Evolutionary conservation across 2,113 vertebrate genomes (phyloP), one percentile per base, ranked within the genome.

Genomic region (Nestor notabilis): DNA sequence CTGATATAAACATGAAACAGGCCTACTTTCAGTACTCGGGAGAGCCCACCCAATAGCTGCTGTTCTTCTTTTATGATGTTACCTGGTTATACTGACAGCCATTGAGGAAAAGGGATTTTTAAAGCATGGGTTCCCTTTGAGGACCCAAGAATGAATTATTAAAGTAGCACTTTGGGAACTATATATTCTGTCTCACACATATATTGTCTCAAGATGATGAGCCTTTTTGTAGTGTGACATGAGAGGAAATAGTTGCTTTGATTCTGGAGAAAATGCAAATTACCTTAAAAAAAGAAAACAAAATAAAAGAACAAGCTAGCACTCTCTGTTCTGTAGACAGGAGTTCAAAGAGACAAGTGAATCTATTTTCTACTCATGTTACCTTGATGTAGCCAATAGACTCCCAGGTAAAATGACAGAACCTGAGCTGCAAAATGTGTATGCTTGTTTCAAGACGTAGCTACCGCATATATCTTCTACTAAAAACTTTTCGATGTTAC

Each of bases 201-300:
- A 33, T 24, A 63, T 70, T 70, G n/a, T 65, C 71, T 83, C 71
- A 69, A 90, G 66, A 77, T 83, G 58, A 80, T 92, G 63, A 83
- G 28, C 37, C 41, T 90, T 80, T 95, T 90, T 88, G 71, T 81
- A 29, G 7, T 58, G 63, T 92, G 79, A 95, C 90, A 95, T 63
- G 68, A 92, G 79, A 96, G 25, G 37, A 37, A 61, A 83, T 80
- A 46, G 11, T 31, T 49, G 47, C 88, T 96, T 95, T 97, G 95
- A 97, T 91, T 93, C 44, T 17, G 2, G 41, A 90, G 33, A 77
- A 95, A 89, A 95, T 92, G 63, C 21, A 96, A 79, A 95, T 93
- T 79, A 49, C 2, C 0, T 25, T 5, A 50, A 53, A 37, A 55
- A 37, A 55, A 24, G 6, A 29, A 28, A 35, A 12, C 4, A 31